These are phyloP conservation scores for Melanotaenia trifasciata DNA, from an alignment of 2,797 vertebrate species.

Conservation along the genomic window DNA sequence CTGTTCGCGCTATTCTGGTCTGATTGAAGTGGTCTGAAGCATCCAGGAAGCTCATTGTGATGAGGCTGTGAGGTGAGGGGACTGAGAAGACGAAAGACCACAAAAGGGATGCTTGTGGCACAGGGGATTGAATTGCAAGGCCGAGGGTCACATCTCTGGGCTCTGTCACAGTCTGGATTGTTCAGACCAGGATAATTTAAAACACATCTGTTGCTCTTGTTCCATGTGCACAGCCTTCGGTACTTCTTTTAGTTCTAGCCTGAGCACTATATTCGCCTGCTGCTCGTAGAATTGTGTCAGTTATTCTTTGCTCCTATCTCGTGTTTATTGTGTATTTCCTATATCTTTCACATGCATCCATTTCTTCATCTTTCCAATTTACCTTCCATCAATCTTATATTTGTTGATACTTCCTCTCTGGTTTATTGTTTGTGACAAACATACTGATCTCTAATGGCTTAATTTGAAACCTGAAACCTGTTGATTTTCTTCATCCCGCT, in stretches of 20 bases:
- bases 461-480: constrained; percentile 13
- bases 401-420: not conserved
- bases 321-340: constrained; percentile 10
- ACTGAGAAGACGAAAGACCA: constrained; percentile 25
- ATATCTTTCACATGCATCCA: constrained; percentile 15
- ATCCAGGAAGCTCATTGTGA: constrained; percentile 50
- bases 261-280: constrained; percentile 6
- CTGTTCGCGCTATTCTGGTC: constrained; percentile 56
- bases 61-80: not conserved
- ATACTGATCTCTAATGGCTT: constrained; percentile 7
- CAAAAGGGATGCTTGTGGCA: constrained; percentile 57
- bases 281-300: constrained; percentile 12
- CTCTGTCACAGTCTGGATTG: constrained; percentile 61
- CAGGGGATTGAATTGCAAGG: constrained; percentile 60
- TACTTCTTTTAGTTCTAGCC: constrained; percentile 15
- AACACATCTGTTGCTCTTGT: constrained; percentile 72
- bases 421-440: not conserved
- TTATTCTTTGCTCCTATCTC: constrained; percentile 21
- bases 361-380: not conserved
- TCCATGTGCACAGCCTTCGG: constrained; percentile 28
- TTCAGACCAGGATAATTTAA: constrained; percentile 62
- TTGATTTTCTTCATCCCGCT: constrained; percentile 4
- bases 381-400: not conserved
- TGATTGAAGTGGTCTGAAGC: constrained; percentile 61
- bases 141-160: constrained; percentile 55